Percentiles rank a stretch among this genome's conserved stretches.
These are phyloP conservation scores for Pachliopta kotzebuea DNA, from an alignment of 2,888 invertebrate species.

Conservation along the genomic window DNA sequence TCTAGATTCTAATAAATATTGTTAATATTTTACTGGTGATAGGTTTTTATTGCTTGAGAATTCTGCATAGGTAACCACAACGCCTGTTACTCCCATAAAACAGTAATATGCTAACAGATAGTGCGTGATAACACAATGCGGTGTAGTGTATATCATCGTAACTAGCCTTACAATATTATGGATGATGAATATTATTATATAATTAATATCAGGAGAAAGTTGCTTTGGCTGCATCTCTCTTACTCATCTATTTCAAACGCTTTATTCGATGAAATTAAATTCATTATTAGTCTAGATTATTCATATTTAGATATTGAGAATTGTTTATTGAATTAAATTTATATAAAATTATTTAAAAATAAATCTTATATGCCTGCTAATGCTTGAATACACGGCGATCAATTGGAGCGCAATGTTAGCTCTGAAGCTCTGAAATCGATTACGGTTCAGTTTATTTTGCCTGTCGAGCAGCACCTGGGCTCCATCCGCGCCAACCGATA, in stretches of 20 bases:
- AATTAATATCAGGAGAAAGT: too few species aligned
- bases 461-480: slow-evolving; percentile 70
- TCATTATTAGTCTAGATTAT: background rate
- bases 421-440: slow-evolving; percentile 71
- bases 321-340: slow-evolving; percentile 15
- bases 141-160: too few species aligned
- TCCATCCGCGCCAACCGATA: slow-evolving; percentile 65
- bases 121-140: too few species aligned
- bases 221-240: background rate
- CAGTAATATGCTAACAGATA: too few species aligned
- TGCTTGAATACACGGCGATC: slow-evolving; percentile 36
- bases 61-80: too few species aligned
- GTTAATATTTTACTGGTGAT: too few species aligned
- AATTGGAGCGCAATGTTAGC: slow-evolving; percentile 54
- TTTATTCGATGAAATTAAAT: background rate
- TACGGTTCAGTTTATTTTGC: slow-evolving; percentile 71
- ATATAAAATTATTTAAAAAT: slow-evolving; percentile 31
- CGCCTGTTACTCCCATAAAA: too few species aligned
- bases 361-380: slow-evolving; percentile 17
- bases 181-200: too few species aligned
- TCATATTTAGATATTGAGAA: slow-evolving; percentile 11
- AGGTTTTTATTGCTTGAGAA: too few species aligned
- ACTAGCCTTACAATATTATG: too few species aligned
- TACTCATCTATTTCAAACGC: background rate
- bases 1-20: too few species aligned